Evolutionary conservation across 2,113 vertebrate species (phyloP), one percentile per base, ranked within the genome.

Genomic region (Ochotona curzoniae): DNA sequence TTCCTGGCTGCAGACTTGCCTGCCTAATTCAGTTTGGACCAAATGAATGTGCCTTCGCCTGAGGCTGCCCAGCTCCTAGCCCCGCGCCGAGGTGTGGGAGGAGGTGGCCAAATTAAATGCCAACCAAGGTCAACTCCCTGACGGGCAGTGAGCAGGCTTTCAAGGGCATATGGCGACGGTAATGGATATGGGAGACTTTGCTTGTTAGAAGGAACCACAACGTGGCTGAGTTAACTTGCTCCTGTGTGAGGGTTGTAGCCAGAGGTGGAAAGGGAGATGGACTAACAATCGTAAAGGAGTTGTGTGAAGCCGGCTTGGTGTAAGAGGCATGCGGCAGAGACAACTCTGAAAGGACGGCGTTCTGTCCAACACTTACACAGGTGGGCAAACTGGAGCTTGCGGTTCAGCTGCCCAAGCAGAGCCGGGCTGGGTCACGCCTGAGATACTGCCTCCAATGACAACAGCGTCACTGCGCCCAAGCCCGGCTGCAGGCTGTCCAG

Each of bases 21-120:
- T 83, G 86, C 91, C 73, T 96, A 96, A 96, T 96, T 85, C 44
- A 87, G 73, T 97, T 96, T 94, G 87, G 38, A 35, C 57, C 63
- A 95, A 90, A 94, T 91, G 54, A 93, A 91, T 84, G 83, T 7
- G 30, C 30, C 76, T 80, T 93, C 83, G 74, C 89, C 87, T 51
- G 57, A 66, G 63, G 25, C 66, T 79, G 80, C 32, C 28, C 1
- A 32, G 80, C 67, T 87, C 38, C 21, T 54, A 85, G 83, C 54
- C 38, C 87, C 83, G 71, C 14, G 47, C 89, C 47, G 87, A 97
- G 87, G 87, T 91, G 86, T 84, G 95, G 64, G 89, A 63, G 67
- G 26, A 84, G 73, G 61, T 2, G 1, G 83, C 30, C 70, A 38
- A 89, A 73, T 26, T 38, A 63, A 35, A 28, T 6, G 13, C 1